Evolutionary conservation across 64 coral and sea anemone genomes (phyloP), one percentile per base, ranked within the genome.

Genomic region (Dendronephthya gigantea): DNA sequence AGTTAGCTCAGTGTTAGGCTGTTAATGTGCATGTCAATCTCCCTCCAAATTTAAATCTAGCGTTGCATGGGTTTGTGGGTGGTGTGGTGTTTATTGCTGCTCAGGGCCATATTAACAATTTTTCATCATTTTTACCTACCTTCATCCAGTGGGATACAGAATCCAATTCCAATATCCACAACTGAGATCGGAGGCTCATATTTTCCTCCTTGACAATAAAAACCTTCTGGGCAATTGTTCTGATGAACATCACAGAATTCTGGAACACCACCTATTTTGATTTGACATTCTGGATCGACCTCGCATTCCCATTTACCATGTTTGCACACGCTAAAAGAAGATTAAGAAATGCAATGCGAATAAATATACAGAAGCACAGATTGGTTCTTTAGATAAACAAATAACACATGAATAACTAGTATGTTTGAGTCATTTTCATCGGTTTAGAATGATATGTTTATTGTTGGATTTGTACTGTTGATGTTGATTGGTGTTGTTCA

Each of bases 261-360:
- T 29, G 72, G 72, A 9, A 79, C 34, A 7, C n/a, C n/a, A n/a
- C 37, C 32, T 79, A 15, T 9, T 79, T 79, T 29, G 15, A 14
- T 39, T 1, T 79, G 72, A 39, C 72, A 79, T 16, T 7, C 8
- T 29, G 15, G 13, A 9, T 79, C 72, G 9, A 36, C 7, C 29
- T 79, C 72, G 28, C 72, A 79, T 79, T 39, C 32, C 72, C 72
- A 79, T 34, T 79, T 79, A 79, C 72, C 72, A 34, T 79, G 72
- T 33, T 12, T 8, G 29, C 72, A 79, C 15, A 39, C 36, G 22
- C 72, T 79, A 34, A 13, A 79, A 62, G 19, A 12, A 10, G 10
- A 9, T 35, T 12, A 15, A 34, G 19, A 35, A 15, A 17, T 79
- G 9, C n/a, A n/a, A n/a, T n/a, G 10, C 32, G 0, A 34, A 6